Evolutionary conservation across 92 coral and sea anemone genomes (phyloP).

Genomic region (Actinernus sp.): DNA sequence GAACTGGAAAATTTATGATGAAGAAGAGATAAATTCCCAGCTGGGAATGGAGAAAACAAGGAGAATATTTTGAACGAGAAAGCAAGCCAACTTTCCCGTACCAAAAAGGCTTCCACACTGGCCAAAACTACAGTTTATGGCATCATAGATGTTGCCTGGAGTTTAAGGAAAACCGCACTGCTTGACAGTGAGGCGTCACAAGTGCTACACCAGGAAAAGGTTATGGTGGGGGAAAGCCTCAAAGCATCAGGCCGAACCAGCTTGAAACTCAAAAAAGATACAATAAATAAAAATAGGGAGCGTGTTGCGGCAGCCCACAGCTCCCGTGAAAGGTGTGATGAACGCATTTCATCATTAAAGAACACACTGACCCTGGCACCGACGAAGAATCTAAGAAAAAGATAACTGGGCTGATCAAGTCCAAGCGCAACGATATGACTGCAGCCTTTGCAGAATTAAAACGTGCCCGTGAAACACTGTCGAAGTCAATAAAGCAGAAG

Average conservation of each 20-base stretch:
- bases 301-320: conserved; percentile 45
- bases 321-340: too few species aligned
- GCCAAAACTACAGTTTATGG: conserved; percentile 16
- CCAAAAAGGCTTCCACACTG: background rate
- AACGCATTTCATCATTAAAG: too few species aligned
- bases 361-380: too few species aligned
- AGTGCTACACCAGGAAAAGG: too few species aligned
- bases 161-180: conserved; percentile 26
- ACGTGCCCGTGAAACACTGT: too few species aligned
- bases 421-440: too few species aligned
- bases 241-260: background rate
- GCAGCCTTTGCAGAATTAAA: too few species aligned
- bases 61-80: conserved; percentile 46
- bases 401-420: too few species aligned
- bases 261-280: conserved; percentile 30
- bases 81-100: conserved; percentile 29
- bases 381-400: too few species aligned
- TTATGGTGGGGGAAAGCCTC: background rate
- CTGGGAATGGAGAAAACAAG: conserved; percentile 33
- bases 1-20: conserved; percentile 32
- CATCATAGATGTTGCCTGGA: conserved; percentile 58
- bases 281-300: conserved; percentile 33
- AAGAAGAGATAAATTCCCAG: conserved; percentile 5
- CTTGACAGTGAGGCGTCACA: conserved; percentile 36
- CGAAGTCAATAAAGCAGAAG: too few species aligned